These are phyloP conservation scores for Podarcis raffonei DNA, from an alignment of 2,113 vertebrate genomes.

Conservation along the genomic window DNA sequence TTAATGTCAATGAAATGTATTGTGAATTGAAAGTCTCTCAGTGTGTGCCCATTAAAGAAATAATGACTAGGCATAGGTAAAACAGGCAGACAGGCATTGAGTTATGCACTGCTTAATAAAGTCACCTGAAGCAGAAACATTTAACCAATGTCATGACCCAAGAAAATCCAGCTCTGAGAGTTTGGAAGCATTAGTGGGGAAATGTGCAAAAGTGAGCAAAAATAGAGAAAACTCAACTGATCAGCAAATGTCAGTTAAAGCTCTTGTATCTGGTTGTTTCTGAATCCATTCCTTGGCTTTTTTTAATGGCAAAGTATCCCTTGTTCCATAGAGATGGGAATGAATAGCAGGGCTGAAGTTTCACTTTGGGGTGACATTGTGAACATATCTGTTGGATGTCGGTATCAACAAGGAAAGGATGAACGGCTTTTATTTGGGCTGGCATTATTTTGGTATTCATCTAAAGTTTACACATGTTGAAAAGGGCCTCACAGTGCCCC, in stretches of 20 bases:
- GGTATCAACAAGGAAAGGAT: not conserved
- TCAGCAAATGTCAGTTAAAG: not conserved
- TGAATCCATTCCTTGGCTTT: not conserved
- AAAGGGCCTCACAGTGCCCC: not conserved
- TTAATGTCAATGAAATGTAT: slow-evolving; percentile 21
- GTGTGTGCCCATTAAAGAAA: slow-evolving; percentile 12
- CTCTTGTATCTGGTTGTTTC: not conserved
- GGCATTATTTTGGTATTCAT: not conserved
- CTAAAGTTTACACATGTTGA: not conserved
- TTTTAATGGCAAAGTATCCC: not conserved
- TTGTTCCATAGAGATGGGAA: not conserved
- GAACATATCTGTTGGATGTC: not conserved
- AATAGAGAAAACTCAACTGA: not conserved
- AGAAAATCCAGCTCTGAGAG: not conserved
- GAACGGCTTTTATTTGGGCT: not conserved
- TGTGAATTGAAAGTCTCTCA: slow-evolving; percentile 2
- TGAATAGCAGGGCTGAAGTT: not conserved
- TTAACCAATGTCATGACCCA: slow-evolving; percentile 22
- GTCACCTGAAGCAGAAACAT: slow-evolving; percentile 8
- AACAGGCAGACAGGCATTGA: not conserved
- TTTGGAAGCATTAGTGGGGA: not conserved
- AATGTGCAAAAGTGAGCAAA: not conserved
- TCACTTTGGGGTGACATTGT: not conserved
- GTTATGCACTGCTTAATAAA: not conserved
- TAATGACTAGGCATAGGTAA: not conserved